Evolutionary conservation across 2,797 vertebrate species (phyloP).

Genomic region (Heterohyrax brucei): DNA sequence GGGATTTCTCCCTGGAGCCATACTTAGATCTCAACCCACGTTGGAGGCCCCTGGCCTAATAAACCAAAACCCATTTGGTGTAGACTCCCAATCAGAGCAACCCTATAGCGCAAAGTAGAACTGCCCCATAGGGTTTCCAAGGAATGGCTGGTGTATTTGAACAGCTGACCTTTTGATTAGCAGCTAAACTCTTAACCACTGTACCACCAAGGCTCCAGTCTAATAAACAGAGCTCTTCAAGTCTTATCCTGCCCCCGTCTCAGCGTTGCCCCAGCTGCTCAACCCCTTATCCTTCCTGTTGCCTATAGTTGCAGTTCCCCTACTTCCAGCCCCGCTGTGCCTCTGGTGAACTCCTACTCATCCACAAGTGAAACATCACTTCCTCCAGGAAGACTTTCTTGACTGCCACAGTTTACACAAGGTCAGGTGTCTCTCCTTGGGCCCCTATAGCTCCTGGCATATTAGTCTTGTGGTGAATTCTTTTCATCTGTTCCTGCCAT

Average conservation of each 20-base stretch:
- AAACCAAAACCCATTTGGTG: background rate
- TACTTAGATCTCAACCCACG: background rate
- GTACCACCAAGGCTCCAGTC: background rate
- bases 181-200: too few species aligned
- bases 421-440: background rate
- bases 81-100: background rate
- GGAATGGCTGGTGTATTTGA: too few species aligned
- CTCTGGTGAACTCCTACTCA: background rate
- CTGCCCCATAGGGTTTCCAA: background rate
- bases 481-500: background rate
- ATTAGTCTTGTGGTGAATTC: background rate
- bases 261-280: background rate
- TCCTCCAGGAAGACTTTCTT: conserved; percentile 52
- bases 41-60: background rate
- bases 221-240: background rate
- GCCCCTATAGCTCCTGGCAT: background rate
- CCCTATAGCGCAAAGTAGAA: too few species aligned
- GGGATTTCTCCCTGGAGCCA: rapidly evolving
- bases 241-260: background rate
- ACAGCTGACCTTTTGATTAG: too few species aligned
- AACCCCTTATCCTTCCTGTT: too few species aligned
- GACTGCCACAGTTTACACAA: background rate
- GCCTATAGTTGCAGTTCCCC: background rate
- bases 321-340: background rate
- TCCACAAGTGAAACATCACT: background rate